Evolutionary conservation across 2,797 vertebrate genomes (phyloP), one percentile per base, ranked within the genome.

Genomic region (Syngnathus acus): DNA sequence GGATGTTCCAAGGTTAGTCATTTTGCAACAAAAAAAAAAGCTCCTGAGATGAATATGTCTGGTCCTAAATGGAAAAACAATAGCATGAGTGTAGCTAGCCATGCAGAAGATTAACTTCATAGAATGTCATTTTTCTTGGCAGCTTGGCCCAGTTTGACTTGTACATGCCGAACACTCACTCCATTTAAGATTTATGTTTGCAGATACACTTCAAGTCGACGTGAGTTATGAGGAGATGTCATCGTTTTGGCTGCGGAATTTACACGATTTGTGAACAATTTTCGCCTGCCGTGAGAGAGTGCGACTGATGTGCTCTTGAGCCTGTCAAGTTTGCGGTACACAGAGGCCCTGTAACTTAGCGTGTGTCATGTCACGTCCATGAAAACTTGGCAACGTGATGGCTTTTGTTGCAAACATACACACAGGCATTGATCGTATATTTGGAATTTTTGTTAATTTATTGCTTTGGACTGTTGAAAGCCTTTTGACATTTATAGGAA

Each of bases 221-320:
- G 5, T 77, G 81, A 86, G 73, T 79, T 81, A 81, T 64, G 79
- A 64, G 65, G n/a, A 38, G n/a, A 23, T 61, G 59, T 61, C 59
- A 61, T 21, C 32, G 50, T 68, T 75, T 71, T 69, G 59, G 59
- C 59, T 13, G 19, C 59, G 23, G n/a, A 10, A 61, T 42, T 61
- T 43, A 61, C 59, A 43, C 40, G n/a, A 62, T 62, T 43, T 21
- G 59, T 43, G 59, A 62, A 21, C 40, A 23, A 7, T 62, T 62
- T 43, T 43, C 19, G 7, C 59, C 40, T 43, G 59, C 39, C 59
- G 43, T 10, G 1, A 62, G 59, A 62, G 59, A 43, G n/a, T 43
- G 39, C 23, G 59, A 42, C 59, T 43, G 39, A 60, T 38, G 8
- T 19, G 58, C 19, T 60, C 17, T 43, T 8, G 39, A 10, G 40